Conservation (phyloP, 2,888 invertebrate genomes). For the Selenia dentaria region DNA sequence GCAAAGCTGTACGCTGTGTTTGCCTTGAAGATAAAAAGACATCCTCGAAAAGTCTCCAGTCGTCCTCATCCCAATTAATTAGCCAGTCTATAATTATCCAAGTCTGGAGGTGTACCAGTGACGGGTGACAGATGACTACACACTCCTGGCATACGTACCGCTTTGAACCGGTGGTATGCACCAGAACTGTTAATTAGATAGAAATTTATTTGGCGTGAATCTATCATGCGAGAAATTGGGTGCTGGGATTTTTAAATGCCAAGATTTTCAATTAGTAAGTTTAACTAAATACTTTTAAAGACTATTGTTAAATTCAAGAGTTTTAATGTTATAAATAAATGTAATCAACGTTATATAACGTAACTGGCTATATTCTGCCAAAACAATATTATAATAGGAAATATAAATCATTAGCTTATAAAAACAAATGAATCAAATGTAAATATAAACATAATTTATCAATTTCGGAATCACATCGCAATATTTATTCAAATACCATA, state of each 20-base stretch:
- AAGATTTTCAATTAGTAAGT: background rate
- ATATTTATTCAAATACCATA: too few species aligned
- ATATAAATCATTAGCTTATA: too few species aligned
- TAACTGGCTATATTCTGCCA: too few species aligned
- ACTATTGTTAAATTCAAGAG: too few species aligned
- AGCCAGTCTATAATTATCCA: conserved; percentile 67
- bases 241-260: conserved; percentile 2
- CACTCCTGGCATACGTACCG: conserved; percentile 63
- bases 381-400: too few species aligned
- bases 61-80: conserved; percentile 63
- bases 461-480: too few species aligned
- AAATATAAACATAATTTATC: too few species aligned
- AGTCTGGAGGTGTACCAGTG: conserved; percentile 62
- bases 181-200: conserved; percentile 71
- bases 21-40: background rate
- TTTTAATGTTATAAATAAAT: too few species aligned
- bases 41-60: conserved; percentile 7
- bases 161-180: conserved; percentile 64
- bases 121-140: conserved; percentile 79
- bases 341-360: too few species aligned
- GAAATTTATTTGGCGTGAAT: conserved; percentile 62
- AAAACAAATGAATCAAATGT: too few species aligned
- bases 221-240: conserved; percentile 39
- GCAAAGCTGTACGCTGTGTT: background rate
- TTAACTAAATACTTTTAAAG: background rate